These are phyloP conservation scores for Geococcyx californianus DNA, from an alignment of 2,113 vertebrate species.

Conservation along the genomic window DNA sequence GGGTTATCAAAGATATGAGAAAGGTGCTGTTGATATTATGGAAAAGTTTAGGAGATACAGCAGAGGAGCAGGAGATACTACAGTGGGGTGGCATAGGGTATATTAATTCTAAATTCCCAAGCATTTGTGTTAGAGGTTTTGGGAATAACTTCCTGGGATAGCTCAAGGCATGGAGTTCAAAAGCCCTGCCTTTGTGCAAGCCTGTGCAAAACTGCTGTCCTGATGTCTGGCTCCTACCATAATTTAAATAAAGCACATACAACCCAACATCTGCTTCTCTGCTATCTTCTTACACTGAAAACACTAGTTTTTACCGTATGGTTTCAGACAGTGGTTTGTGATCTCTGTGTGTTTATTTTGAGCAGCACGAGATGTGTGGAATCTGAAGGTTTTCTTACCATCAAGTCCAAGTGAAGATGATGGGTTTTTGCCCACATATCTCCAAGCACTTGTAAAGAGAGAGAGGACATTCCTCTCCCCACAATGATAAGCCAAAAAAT, in stretches of 20 bases:
- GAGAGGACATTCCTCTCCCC: background rate
- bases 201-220: background rate
- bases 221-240: background rate
- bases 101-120: background rate
- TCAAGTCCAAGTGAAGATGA: background rate
- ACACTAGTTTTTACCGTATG: background rate
- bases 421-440: accelerated
- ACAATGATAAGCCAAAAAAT: background rate
- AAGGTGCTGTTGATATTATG: background rate
- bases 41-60: background rate
- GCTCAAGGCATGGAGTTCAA: background rate
- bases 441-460: background rate
- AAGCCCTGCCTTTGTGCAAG: background rate
- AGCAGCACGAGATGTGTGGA: background rate
- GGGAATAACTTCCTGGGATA: background rate
- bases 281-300: background rate
- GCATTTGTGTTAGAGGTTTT: background rate
- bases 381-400: background rate
- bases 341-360: background rate
- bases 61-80: background rate
- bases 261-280: background rate
- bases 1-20: background rate
- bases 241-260: background rate
- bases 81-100: background rate
- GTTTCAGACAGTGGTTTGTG: background rate